A percentile compares a stretch with the other conserved stretches of the same genome.
Conservation (phyloP, 2,888 invertebrate species). For the Poecilobothrus nobilitatus region DNA sequence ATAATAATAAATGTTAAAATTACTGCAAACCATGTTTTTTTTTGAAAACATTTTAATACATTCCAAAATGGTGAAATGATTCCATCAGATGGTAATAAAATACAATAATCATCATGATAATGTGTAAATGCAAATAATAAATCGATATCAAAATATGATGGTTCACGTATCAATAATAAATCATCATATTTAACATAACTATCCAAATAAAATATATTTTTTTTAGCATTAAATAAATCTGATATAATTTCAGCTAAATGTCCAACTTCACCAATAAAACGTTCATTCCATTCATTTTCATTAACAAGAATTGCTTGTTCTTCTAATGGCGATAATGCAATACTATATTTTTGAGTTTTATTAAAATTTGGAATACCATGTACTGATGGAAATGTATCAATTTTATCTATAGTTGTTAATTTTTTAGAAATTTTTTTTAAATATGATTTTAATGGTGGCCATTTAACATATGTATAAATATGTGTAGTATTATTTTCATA, state of each 20-base stretch:
- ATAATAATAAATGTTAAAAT: neutral
- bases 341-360: neutral
- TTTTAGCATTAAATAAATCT: neutral
- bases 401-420: neutral
- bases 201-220: neutral
- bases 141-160: neutral
- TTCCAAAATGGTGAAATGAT: neutral
- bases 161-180: neutral
- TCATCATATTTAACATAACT: neutral
- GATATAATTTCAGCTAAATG: neutral
- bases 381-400: neutral
- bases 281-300: neutral
- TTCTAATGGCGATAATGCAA: neutral
- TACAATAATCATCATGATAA: slow-evolving; percentile 3
- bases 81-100: neutral
- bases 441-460: neutral
- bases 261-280: neutral
- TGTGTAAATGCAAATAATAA: neutral
- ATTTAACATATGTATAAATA: neutral
- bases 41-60: neutral
- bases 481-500: neutral
- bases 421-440: neutral
- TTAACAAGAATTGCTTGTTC: neutral
- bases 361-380: neutral
- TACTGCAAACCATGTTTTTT: neutral